Percentiles rank a stretch among this genome's conserved stretches.
phyloP scores from a whole-genome alignment of 2,888 invertebrate genomes.

The Metellina segmentata region DNA sequence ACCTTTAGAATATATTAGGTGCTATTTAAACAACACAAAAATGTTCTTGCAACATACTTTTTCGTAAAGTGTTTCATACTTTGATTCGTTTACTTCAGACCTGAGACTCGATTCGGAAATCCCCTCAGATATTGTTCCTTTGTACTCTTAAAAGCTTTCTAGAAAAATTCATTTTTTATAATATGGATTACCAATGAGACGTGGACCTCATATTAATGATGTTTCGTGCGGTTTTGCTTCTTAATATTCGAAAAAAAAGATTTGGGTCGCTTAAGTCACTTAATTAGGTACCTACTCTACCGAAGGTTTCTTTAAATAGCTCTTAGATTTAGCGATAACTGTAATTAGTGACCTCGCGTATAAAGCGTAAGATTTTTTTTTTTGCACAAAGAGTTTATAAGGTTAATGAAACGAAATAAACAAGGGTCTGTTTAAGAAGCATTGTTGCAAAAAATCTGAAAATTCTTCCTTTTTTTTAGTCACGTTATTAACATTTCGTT shows the following conservation, averaged over 20 bases:
- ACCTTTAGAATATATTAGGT: no score
- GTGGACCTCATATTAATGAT: not conserved
- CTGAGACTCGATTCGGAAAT: no score
- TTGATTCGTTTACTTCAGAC: no score
- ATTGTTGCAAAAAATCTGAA: not conserved
- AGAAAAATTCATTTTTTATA: not conserved
- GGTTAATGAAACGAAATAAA: not conserved
- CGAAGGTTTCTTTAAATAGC: conserved; percentile 7
- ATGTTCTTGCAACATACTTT: no score
- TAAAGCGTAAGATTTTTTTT: conserved; percentile 7
- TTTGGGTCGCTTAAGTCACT: conserved; percentile 17
- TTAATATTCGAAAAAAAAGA: not conserved
- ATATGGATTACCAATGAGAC: not conserved
- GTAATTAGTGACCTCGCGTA: conserved; percentile 1
- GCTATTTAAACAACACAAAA: no score
- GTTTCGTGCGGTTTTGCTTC: not conserved
- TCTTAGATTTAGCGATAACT: conserved; percentile 26
- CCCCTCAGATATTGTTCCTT: no score
- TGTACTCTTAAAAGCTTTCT: no score
- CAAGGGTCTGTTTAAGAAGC: not conserved
- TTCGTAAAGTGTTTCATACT: no score
- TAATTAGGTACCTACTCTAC: conserved; percentile 33
- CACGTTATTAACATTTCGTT: no score
- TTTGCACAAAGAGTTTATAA: not conserved
- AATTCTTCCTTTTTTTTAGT: not conserved